These are phyloP conservation scores for Mico argentatus DNA, from an alignment of 2,797 vertebrate genomes.

Conservation along the genomic window DNA sequence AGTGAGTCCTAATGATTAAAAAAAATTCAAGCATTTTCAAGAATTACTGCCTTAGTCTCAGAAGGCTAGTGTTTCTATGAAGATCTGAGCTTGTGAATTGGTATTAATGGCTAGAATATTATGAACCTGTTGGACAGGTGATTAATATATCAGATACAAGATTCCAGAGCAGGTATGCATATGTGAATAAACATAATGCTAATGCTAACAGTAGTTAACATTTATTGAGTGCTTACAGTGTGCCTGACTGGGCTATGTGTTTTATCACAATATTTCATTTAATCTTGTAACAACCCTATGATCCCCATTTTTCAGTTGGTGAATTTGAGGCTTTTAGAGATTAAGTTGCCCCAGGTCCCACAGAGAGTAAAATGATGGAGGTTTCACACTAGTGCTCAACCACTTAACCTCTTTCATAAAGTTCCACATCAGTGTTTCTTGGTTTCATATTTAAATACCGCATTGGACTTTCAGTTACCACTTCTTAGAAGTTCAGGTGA, in stretches of 20 bases:
- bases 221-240: background rate
- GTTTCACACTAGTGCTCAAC: background rate
- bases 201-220: background rate
- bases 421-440: background rate
- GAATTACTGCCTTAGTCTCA: background rate
- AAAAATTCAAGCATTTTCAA: background rate
- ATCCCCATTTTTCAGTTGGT: background rate
- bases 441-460: background rate
- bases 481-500: background rate
- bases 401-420: background rate
- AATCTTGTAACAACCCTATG: background rate
- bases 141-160: background rate
- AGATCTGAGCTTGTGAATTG: background rate
- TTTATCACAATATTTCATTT: background rate
- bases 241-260: background rate
- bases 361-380: background rate
- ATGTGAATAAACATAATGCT: background rate
- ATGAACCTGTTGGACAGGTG: background rate
- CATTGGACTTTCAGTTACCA: background rate
- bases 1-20: background rate
- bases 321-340: background rate
- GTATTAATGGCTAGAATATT: background rate
- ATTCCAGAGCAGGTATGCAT: background rate
- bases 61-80: background rate
- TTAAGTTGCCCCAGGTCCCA: background rate